Percentiles rank a stretch among this genome's conserved stretches.
Evolutionary conservation across 2,113 vertebrate species (phyloP).

Genomic region (Lichenostomus cassidix): DNA sequence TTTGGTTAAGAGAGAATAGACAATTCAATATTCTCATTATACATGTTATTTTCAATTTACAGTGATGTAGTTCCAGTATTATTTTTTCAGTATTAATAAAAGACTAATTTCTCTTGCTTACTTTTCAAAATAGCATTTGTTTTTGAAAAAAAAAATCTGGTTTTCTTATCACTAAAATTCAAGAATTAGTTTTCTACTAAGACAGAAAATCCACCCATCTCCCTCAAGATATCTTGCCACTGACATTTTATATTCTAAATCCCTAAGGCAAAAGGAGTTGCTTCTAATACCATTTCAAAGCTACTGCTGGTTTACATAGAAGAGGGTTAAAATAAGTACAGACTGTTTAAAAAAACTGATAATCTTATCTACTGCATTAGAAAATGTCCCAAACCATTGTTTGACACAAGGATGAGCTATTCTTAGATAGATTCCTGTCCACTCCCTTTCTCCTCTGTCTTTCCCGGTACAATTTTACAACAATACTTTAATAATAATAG

Average conservation of each 20-base stretch:
- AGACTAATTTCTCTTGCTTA: not conserved
- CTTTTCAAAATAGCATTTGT: not conserved
- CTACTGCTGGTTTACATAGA: not conserved
- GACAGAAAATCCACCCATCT: not conserved
- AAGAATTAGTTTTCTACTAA: not conserved
- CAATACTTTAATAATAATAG: not conserved
- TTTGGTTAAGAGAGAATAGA: not conserved
- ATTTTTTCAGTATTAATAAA: not conserved
- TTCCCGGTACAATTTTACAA: not conserved
- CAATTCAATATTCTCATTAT: not conserved
- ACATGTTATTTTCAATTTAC: not conserved
- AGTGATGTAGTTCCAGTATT: not conserved
- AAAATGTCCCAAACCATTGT: not conserved
- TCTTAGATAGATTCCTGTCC: not conserved
- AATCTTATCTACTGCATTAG: not conserved
- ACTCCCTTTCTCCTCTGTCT: not conserved
- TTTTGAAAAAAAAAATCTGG: not conserved
- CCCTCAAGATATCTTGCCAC: not conserved
- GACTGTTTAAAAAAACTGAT: not conserved
- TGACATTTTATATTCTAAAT: not conserved
- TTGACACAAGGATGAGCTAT: not conserved
- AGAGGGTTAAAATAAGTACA: not conserved
- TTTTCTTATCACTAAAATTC: not conserved
- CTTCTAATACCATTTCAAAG: not conserved
- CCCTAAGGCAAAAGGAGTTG: not conserved